Percentiles rank a stretch among this genome's conserved stretches.
phyloP scores from a whole-genome alignment of 2,888 invertebrate genomes.

The Helobdella robusta region DNA sequence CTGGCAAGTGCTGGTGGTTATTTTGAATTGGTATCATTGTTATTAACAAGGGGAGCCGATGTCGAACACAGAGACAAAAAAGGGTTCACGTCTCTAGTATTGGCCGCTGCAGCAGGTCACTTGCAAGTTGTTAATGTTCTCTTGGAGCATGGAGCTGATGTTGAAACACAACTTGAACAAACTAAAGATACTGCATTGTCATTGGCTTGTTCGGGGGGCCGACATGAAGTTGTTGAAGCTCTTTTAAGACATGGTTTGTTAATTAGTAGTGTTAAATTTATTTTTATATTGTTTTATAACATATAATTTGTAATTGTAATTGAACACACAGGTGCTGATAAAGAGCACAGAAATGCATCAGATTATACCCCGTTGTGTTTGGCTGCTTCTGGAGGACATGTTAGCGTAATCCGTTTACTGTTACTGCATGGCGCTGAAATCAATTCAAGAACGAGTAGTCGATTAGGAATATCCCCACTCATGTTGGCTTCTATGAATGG shows the following conservation, averaged over 20 bases:
- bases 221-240: slow-evolving; percentile 89
- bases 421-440: slow-evolving; percentile 92
- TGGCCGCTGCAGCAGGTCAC: slow-evolving; percentile 95
- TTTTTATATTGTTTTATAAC: too few species aligned
- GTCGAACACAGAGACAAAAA: slow-evolving; percentile 98
- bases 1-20: slow-evolving; percentile 88
- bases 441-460: slow-evolving; percentile 77
- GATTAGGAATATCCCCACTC: slow-evolving; percentile 91
- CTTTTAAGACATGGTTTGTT: slow-evolving; percentile 72
- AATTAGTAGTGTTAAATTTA: too few species aligned
- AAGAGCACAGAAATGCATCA: slow-evolving; percentile 91
- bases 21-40: slow-evolving; percentile 81
- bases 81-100: slow-evolving; percentile 87
- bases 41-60: slow-evolving; percentile 81
- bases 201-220: slow-evolving; percentile 89
- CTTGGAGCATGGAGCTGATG: slow-evolving; percentile 84
- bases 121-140: slow-evolving; percentile 78
- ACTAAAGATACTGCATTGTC: slow-evolving; percentile 97
- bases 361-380: slow-evolving; percentile 98
- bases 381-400: slow-evolving; percentile 95
- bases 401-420: slow-evolving; percentile 88
- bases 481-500: slow-evolving; percentile 99
- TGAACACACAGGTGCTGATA: too few species aligned
- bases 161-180: slow-evolving; percentile 95
- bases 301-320: too few species aligned